phyloP scores from a whole-genome alignment of 92 coral and sea anemone genomes.

The Porites evermanni region DNA sequence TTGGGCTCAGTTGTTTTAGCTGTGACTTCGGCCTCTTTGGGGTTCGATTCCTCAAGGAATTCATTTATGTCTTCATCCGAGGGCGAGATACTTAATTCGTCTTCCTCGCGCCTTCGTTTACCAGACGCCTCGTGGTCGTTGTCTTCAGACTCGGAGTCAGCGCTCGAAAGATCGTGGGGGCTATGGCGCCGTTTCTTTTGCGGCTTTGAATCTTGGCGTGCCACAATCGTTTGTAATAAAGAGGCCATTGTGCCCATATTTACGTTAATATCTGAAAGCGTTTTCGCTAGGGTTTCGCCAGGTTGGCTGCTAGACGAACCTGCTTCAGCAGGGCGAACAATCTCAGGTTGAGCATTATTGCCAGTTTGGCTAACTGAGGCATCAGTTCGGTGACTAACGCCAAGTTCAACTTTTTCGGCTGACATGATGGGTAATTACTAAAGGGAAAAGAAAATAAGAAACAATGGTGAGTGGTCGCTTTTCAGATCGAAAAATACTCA shows the following conservation, averaged over 20 bases:
- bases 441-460: conserved; percentile 16
- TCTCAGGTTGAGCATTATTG: conserved; percentile 34
- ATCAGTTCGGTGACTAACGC: conserved; percentile 10
- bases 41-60: conserved; percentile 9
- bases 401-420: conserved; percentile 22
- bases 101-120: conserved; percentile 39
- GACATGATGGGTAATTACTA: conserved; percentile 20
- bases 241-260: conserved; percentile 23
- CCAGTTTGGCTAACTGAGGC: conserved; percentile 28
- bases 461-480: conserved; percentile 16
- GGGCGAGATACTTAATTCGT: conserved; percentile 34
- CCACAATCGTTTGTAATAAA: conserved; percentile 14
- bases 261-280: conserved; percentile 20
- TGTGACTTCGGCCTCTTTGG: conserved; percentile 24
- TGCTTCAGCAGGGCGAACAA: conserved; percentile 37
- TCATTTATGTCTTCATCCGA: conserved; percentile 30
- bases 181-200: conserved; percentile 32
- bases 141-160: conserved; percentile 35
- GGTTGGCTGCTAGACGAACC: conserved; percentile 33
- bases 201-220: conserved; percentile 36
- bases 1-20: conserved; percentile 38
- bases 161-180: conserved; percentile 21
- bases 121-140: conserved; percentile 17
- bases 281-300: conserved; percentile 28
- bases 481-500: conserved; percentile 21